A percentile compares a stretch with the other conserved stretches of the same genome.
Conservation (phyloP, 2,888 invertebrate species). For the Oeneis ivallda region DNA sequence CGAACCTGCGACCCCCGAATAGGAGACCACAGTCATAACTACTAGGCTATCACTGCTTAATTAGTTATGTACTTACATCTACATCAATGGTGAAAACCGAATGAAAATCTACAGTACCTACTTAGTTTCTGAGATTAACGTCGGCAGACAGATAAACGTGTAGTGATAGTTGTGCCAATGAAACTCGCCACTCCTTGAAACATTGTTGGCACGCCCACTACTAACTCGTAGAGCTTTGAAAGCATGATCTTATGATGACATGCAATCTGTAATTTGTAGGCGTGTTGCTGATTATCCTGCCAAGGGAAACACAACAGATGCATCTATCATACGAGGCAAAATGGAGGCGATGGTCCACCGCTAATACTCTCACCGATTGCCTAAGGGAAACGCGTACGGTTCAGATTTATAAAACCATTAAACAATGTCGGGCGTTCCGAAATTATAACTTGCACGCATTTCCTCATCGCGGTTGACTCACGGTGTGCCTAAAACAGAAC, state of each 20-base stretch:
- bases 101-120: too few species aligned
- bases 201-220: constrained; percentile 4
- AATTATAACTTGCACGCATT: constrained; percentile 79
- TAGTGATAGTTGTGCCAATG: not conserved
- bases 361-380: constrained; percentile 18
- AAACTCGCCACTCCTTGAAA: constrained; percentile 3
- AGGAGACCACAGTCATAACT: too few species aligned
- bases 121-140: too few species aligned
- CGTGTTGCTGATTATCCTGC: constrained; percentile 18
- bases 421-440: constrained; percentile 74
- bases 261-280: constrained; percentile 18
- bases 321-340: constrained; percentile 23
- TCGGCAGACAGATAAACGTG: too few species aligned
- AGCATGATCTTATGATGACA: constrained; percentile 14
- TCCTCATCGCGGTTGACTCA: constrained; percentile 78
- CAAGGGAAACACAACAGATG: constrained; percentile 24
- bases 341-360: constrained; percentile 22
- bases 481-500: constrained; percentile 76
- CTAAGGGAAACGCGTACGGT: constrained; percentile 46
- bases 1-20: too few species aligned
- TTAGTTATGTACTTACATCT: too few species aligned
- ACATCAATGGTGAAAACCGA: too few species aligned
- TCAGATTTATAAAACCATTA: constrained; percentile 71
- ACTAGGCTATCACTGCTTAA: too few species aligned
- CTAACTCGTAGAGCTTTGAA: constrained; percentile 5